Evolutionary conservation across 2,113 vertebrate species (phyloP).

Genomic region (Alligator mississippiensis): DNA sequence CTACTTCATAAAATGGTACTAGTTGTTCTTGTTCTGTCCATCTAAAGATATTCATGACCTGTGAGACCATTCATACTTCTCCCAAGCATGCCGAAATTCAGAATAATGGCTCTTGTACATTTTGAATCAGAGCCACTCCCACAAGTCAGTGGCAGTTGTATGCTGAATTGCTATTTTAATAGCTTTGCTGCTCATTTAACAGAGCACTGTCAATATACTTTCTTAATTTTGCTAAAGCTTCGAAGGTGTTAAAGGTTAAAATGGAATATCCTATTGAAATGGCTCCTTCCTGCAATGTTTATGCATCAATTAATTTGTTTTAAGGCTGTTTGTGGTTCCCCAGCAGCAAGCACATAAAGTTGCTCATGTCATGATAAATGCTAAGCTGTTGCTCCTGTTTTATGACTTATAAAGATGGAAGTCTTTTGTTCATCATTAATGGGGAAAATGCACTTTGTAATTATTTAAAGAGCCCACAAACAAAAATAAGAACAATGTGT

Average conservation of each 20-base stretch:
- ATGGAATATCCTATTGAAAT: background rate
- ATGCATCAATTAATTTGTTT: background rate
- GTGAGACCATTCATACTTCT: background rate
- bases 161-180: too few species aligned
- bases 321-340: too few species aligned
- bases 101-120: background rate
- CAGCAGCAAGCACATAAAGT: background rate
- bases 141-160: too few species aligned
- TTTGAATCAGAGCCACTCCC: background rate
- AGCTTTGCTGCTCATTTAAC: background rate
- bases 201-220: background rate
- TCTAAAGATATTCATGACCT: background rate
- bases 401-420: background rate
- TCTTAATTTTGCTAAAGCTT: background rate
- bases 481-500: background rate
- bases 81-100: background rate
- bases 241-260: background rate
- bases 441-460: background rate
- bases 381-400: accelerated
- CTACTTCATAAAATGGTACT: background rate
- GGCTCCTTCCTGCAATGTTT: background rate
- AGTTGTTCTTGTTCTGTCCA: background rate
- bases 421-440: background rate
- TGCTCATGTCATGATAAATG: background rate
- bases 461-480: accelerated